These are phyloP conservation scores for Nezara viridula DNA, from an alignment of 2,888 invertebrate species.

Conservation along the genomic window DNA sequence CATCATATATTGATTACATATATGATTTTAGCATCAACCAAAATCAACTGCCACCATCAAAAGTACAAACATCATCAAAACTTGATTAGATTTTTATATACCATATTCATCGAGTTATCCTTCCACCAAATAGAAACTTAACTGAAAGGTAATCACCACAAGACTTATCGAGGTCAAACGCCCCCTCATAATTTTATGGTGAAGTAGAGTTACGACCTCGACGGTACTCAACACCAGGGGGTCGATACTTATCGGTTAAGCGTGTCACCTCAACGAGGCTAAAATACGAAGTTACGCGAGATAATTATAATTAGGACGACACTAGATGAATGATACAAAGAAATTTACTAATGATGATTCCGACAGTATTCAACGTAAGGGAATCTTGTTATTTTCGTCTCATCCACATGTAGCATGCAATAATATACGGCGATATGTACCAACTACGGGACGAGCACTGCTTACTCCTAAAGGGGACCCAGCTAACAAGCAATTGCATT, in stretches of 20 bases:
- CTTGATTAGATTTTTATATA: neutral
- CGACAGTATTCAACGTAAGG: no score
- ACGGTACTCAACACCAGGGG: neutral
- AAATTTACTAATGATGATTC: no score
- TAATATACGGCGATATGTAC: no score
- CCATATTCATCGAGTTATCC: neutral
- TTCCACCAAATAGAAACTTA: neutral
- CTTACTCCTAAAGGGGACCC: neutral
- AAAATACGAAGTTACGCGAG: neutral
- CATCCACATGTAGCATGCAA: no score
- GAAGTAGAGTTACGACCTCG: neutral
- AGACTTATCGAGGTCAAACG: conserved; percentile 17
- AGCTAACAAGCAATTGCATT: neutral
- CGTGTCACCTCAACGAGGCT: neutral
- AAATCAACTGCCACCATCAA: no score
- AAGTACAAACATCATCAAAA: neutral
- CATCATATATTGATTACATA: no score
- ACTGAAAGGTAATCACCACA: conserved; percentile 20
- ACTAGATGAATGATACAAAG: no score
- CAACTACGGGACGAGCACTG: neutral
- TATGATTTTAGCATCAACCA: no score
- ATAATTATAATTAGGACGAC: neutral
- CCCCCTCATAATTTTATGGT: neutral
- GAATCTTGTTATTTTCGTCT: no score
- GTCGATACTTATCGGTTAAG: neutral